Evolutionary conservation across 1,140 invertebrate species (phyloP), one percentile per base, ranked within the genome.

Genomic region (Drosophila kanapiae): DNA sequence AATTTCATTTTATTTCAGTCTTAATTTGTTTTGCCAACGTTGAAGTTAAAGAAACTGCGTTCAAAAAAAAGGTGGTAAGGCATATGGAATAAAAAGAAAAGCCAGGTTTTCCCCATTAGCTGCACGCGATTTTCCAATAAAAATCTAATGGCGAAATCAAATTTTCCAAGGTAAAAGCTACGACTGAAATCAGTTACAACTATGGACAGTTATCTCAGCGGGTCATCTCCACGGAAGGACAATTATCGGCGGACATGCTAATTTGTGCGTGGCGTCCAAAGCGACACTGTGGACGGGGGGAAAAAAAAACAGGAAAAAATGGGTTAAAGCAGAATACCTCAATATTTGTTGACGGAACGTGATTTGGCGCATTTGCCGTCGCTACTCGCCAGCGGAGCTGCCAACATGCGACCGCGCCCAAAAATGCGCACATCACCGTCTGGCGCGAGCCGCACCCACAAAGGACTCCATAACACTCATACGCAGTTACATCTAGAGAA

Each of bases 161-260:
- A 83, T 77, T 49, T 69, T 29, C 9, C 7, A 14, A n/a, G 38
- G n/a, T 67, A 23, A 70, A 51, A 53, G 62, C 68, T 37, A 27
- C 61, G 42, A 31, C 37, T 48, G 42, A 92, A 92, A 92, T 92
- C 91, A 87, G 91, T 91, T 86, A 87, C 80, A 91, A 91, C 86
- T 91, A 91, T 87, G 82, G 69, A 79, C 59, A 74, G 75, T 92
- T 91, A 92, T 92, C 91, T 91, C 86, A 80, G 81, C 80, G 79
- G 91, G 91, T 91, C 91, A 92, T 92, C 91, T 88, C 76, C 91
- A 91, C 91, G 86, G 78, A 92, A 78, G 72, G 75, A 92, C 91
- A 92, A 92, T 92, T 88, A 91, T 92, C 77, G 76, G 48, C 69
- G 91, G 84, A 92, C 91, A 91, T 92, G 91, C 91, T 92, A 92